These are phyloP conservation scores for Lacerta viridis DNA, from an alignment of 2,797 vertebrate genomes.

Conservation along the genomic window DNA sequence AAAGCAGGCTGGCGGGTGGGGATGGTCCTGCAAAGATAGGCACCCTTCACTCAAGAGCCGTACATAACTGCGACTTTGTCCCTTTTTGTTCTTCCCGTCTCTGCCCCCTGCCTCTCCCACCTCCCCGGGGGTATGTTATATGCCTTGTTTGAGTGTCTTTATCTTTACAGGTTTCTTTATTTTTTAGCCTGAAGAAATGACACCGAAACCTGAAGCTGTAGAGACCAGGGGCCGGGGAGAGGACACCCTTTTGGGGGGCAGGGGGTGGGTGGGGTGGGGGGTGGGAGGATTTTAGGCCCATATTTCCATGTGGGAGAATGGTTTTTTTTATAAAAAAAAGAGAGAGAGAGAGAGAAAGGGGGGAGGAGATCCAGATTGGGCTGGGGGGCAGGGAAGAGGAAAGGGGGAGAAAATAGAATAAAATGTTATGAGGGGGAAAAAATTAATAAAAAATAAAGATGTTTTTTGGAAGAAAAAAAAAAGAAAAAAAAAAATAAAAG, in stretches of 20 bases:
- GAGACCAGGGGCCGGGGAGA: conserved; percentile 23
- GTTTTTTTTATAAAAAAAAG: background rate
- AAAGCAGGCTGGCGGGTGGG: background rate
- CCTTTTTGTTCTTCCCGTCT: background rate
- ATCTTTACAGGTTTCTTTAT: conserved; percentile 80
- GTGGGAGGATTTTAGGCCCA: background rate
- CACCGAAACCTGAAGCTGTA: conserved; percentile 39
- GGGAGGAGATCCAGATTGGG: conserved; percentile 69
- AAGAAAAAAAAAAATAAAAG: background rate
- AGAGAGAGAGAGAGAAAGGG: background rate
- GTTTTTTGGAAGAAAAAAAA: conserved; percentile 80
- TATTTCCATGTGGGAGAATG: conserved; percentile 1
- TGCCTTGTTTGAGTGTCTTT: conserved; percentile 78
- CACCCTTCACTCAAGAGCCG: background rate
- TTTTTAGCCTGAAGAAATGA: conserved; percentile 79
- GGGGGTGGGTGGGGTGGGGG: background rate
- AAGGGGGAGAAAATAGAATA: conserved; percentile 12
- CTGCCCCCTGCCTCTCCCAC: background rate
- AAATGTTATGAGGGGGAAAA: conserved; percentile 45
- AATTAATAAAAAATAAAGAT: conserved; percentile 56
- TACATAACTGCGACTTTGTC: background rate
- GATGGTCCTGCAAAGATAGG: background rate
- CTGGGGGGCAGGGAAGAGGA: conserved; percentile 65
- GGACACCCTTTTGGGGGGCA: background rate
- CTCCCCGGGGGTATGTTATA: conserved; percentile 47